phyloP scores from a whole-genome alignment of 2,888 invertebrate species.

The Microctonus brassicae region DNA sequence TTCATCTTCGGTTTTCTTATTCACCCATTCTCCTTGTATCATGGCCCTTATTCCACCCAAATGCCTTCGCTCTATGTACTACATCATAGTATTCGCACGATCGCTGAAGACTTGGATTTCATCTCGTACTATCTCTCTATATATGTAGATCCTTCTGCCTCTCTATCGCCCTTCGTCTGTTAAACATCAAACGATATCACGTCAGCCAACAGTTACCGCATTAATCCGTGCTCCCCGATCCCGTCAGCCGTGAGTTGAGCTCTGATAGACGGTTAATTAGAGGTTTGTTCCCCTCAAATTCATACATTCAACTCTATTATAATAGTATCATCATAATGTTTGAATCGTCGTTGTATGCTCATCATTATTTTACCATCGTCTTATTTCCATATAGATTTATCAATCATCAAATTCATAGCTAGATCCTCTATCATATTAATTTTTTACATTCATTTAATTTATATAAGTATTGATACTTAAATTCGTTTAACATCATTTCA shows the following conservation, averaged over 20 bases:
- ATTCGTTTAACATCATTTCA: conserved; percentile 13
- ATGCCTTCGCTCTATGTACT: conserved; percentile 2
- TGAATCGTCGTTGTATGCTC: neutral
- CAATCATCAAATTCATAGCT: conserved; percentile 21
- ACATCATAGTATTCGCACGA: neutral
- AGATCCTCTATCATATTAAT: conserved; percentile 14
- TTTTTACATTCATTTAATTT: conserved; percentile 19
- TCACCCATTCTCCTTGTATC: conserved; percentile 11
- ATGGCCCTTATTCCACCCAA: neutral
- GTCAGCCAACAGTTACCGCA: conserved; percentile 14
- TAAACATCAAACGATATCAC: conserved; percentile 24
- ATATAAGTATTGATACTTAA: conserved; percentile 15
- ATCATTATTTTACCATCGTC: conserved; percentile 23
- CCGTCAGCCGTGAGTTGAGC: conserved; percentile 20
- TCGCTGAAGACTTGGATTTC: neutral
- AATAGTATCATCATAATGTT: neutral
- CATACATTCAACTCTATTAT: conserved; percentile 17
- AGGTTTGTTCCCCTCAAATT: conserved; percentile 16
- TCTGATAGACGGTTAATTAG: conserved; percentile 29
- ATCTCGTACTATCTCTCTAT: neutral
- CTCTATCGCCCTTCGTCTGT: neutral
- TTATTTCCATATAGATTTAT: conserved; percentile 18
- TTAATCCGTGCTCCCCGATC: conserved; percentile 1
- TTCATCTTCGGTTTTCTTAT: neutral
- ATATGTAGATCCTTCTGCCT: neutral